A percentile compares a stretch with the other conserved stretches of the same genome.
phyloP scores from a whole-genome alignment of 2,888 invertebrate species.

The Amphipyra berbera region DNA sequence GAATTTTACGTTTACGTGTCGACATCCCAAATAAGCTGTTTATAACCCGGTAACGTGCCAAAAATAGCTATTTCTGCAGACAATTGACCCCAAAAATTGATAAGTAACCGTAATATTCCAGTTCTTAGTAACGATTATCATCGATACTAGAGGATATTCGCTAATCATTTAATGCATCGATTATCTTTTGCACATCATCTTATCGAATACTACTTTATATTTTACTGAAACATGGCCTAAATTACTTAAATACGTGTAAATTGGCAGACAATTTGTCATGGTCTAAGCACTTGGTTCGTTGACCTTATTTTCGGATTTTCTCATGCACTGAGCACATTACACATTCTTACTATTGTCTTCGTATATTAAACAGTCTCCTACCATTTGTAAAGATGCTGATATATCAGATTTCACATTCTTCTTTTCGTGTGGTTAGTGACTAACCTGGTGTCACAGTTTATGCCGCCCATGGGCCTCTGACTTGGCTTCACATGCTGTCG shows the following conservation, averaged over 20 bases:
- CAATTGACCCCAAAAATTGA: background rate
- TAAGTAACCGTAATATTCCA: background rate
- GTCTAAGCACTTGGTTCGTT: constrained; percentile 26
- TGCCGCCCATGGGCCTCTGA: too few relatives aligned
- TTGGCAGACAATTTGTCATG: constrained; percentile 14
- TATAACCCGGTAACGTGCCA: background rate
- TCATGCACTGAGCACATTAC: background rate
- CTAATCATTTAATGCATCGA: background rate
- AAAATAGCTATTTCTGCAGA: constrained; percentile 1
- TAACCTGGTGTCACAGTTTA: too few relatives aligned
- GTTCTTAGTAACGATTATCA: background rate
- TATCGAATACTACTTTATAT: background rate
- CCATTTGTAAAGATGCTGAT: too few relatives aligned
- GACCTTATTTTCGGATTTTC: constrained; percentile 23
- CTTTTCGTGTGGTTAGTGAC: too few relatives aligned
- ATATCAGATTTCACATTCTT: too few relatives aligned
- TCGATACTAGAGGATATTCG: background rate
- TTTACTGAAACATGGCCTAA: background rate
- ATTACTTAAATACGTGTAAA: background rate
- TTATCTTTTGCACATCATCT: constrained; percentile 6
- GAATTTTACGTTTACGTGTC: constrained; percentile 13
- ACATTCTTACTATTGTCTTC: too few relatives aligned
- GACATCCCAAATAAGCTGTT: background rate
- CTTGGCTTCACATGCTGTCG: too few relatives aligned
- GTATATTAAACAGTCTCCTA: too few relatives aligned